phyloP scores from a whole-genome alignment of 1,140 invertebrate genomes.

The Melitaea cinxia region DNA sequence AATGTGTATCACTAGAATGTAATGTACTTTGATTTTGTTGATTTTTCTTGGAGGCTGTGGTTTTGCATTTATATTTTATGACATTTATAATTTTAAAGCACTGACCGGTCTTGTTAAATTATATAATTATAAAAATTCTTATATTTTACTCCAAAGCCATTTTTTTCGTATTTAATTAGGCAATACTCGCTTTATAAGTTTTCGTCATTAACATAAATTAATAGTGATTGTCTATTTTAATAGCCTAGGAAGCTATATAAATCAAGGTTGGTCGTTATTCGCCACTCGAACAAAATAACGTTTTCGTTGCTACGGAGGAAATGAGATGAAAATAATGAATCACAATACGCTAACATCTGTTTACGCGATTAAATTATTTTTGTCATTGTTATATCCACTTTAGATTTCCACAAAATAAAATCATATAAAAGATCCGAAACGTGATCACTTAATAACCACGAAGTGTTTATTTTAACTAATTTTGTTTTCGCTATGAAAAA shows the following conservation, averaged over 20 bases:
- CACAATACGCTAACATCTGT: constrained; percentile 41
- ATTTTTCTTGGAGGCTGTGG: no score
- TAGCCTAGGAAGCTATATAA: not conserved
- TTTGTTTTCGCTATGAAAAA: not conserved
- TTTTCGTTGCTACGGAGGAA: constrained; percentile 22
- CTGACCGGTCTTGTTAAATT: no score
- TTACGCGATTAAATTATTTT: constrained; percentile 57
- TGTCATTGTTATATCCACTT: constrained; percentile 45
- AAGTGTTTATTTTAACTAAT: not conserved
- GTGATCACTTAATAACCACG: not conserved
- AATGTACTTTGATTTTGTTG: no score
- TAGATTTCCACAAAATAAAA: constrained; percentile 1
- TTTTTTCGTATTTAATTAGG: not conserved
- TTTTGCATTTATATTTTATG: no score
- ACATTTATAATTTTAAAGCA: no score
- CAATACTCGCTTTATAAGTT: not conserved
- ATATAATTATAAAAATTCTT: no score
- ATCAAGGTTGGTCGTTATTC: not conserved
- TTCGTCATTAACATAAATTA: constrained; percentile 5
- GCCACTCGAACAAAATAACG: constrained; percentile 20
- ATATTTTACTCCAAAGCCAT: no score
- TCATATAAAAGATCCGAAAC: not conserved
- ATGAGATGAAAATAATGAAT: constrained; percentile 15
- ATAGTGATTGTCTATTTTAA: constrained; percentile 1
- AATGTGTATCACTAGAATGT: no score